Conservation (phyloP, 2,888 invertebrate species). For the Phyllotreta striolata region DNA sequence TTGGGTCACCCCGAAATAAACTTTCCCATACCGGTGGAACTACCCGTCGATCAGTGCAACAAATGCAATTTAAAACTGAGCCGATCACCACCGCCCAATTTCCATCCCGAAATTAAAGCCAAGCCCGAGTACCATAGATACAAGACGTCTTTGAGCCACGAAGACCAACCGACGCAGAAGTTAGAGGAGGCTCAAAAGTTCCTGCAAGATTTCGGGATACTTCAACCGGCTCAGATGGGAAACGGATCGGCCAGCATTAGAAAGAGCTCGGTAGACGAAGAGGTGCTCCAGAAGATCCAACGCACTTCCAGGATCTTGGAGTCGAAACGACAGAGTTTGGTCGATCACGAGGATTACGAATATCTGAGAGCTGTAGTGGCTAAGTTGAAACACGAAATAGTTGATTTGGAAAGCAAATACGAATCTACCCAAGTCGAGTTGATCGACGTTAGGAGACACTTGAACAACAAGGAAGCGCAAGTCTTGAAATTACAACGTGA, state of each 20-base stretch:
- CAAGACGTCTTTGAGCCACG: slow-evolving; percentile 52
- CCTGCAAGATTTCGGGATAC: slow-evolving; percentile 58
- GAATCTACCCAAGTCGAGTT: slow-evolving; percentile 66
- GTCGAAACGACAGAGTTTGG: slow-evolving; percentile 47
- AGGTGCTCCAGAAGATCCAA: slow-evolving; percentile 50
- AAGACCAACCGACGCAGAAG: slow-evolving; percentile 43
- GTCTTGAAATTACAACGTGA: slow-evolving; percentile 71
- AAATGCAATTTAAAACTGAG: slow-evolving; percentile 42
- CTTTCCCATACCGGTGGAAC: slow-evolving; percentile 54
- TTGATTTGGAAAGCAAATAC: slow-evolving; percentile 63
- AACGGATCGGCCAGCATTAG: slow-evolving; percentile 54
- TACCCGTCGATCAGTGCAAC: slow-evolving; percentile 45
- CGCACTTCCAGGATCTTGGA: slow-evolving; percentile 54
- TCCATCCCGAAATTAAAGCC: slow-evolving; percentile 48
- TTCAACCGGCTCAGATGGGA: slow-evolving; percentile 57
- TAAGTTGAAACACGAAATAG: slow-evolving; percentile 62
- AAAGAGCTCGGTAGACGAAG: slow-evolving; percentile 51
- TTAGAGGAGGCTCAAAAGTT: slow-evolving; percentile 56
- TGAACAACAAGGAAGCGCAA: slow-evolving; percentile 66
- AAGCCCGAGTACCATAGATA: slow-evolving; percentile 54
- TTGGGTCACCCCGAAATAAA: slow-evolving; percentile 59
- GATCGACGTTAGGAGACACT: slow-evolving; percentile 64
- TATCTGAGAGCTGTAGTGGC: slow-evolving; percentile 58
- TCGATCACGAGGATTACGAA: slow-evolving; percentile 54
- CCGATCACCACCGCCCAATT: slow-evolving; percentile 42